Evolutionary conservation across 1,140 invertebrate genomes (phyloP).

Genomic region (Diorhabda carinulata): DNA sequence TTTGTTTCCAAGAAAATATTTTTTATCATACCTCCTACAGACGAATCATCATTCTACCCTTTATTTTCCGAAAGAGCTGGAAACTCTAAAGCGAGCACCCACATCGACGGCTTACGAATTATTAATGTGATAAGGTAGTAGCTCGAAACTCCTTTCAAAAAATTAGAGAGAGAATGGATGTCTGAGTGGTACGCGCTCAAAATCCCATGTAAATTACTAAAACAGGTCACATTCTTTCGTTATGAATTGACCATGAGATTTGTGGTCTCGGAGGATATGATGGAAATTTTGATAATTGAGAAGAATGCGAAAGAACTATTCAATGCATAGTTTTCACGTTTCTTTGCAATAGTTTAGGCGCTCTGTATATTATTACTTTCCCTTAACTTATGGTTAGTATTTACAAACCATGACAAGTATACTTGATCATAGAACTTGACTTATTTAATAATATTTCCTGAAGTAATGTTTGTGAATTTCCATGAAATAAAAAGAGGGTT

Average conservation of each 20-base stretch:
- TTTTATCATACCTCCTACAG: too few species aligned
- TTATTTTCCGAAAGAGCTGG: not conserved
- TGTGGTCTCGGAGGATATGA: not conserved
- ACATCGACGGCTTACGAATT: conserved; percentile 12
- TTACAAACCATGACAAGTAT: too few species aligned
- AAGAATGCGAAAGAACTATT: too few species aligned
- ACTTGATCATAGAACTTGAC: too few species aligned
- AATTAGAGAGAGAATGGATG: not conserved
- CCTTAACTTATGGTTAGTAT: too few species aligned
- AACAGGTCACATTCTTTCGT: conserved; percentile 18
- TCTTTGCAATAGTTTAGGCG: too few species aligned
- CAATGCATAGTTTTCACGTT: too few species aligned
- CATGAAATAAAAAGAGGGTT: not conserved
- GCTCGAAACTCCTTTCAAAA: conserved; percentile 11
- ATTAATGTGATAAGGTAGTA: conserved; percentile 10
- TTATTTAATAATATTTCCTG: too few species aligned
- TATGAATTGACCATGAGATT: conserved; percentile 13
- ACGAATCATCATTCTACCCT: not conserved
- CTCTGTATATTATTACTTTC: too few species aligned
- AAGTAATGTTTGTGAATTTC: not conserved
- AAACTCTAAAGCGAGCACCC: not conserved
- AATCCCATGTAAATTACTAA: conserved; percentile 10
- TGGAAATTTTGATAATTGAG: not conserved
- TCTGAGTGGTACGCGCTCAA: not conserved
- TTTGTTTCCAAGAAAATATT: too few species aligned